Evolutionary conservation across 2,797 vertebrate species (phyloP), one percentile per base, ranked within the genome.

Genomic region (Alectoris magna): DNA sequence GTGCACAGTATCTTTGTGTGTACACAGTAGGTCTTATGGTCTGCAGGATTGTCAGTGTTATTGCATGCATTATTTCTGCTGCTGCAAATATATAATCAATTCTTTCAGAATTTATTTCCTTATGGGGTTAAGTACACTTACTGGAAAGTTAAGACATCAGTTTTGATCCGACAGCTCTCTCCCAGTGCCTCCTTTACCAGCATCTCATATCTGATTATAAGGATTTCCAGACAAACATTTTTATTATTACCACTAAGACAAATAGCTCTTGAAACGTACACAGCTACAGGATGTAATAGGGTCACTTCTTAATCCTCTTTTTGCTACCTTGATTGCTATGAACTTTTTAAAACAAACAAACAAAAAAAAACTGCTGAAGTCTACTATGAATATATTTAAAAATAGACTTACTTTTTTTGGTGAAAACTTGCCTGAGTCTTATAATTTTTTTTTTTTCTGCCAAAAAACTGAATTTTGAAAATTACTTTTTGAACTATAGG

Each of bases 41-140:
- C 85, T 27, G 18, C 39, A 76, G n/a, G 27, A 38, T 13, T 66
- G 10, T 38, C n/a, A 63, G 10, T 23, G 70, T 43, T 19, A 56
- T 36, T 56, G 14, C 11, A 29, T 72, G 15, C 13, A 19, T 63
- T 66, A 68, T 73, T 90, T 91, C 49, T 86, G 36, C 53, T 62
- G n/a, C 27, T 84, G 18, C 6, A 53, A 0, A 0, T 19, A 58
- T 9, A 2, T 59, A 0, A 0, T 15, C 39, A 6, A 2, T 66
- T n/a, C 29, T 69, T 87, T 78, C 15, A 82, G 53, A 66, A 49
- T 62, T 69, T 49, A 38, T 62, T 66, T 17, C 29, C 23, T 72
- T 87, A 17, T 5, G 63, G 9, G 3, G 4, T 75, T 26, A 11
- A 69, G 38, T 36, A 75, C 44, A 9, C 26, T 23, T 26, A 46